Evolutionary conservation across 2,113 vertebrate genomes (phyloP), one percentile per base, ranked within the genome.

Genomic region (Arizona elegans): DNA sequence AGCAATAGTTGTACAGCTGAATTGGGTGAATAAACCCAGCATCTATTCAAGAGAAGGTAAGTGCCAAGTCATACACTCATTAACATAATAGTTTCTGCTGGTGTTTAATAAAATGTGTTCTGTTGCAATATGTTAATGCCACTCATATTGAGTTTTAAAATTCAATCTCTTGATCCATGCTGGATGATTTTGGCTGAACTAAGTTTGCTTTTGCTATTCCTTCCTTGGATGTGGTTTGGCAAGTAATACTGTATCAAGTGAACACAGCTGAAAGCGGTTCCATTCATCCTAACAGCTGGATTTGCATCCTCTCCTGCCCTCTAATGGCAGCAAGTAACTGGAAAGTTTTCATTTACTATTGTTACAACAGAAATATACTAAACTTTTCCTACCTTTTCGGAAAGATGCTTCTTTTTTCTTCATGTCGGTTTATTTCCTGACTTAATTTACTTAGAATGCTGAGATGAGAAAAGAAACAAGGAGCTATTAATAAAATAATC

Each of bases 391-490:
- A 99, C 98, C 97, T 98, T 94, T 97, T 98, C 5, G 94, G 85
- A 65, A 99, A 98, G 43, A 99, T 96, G 88, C 98, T 97, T 55
- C 96, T 97, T 87, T 95, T 98, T 92, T 98, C 98, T 94, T 99
- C 98, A 29, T 99, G 99, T 95, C 97, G 98, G 95, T 98, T 98
- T 96, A 99, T 99, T 58, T 99, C 98, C 94, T 96, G 97, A 95
- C 98, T 98, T 96, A 99, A 95, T 95, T 98, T 99, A 43, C 98
- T 98, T 94, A 99, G 95, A 87, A 99, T 96, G 93, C 99, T 99
- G 88, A 33, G 62, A 87, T 92, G 95, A 95, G 93, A 95, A 94
- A 91, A 95, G 89, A 38, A 21, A 59, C 11, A 53, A 5, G 12
- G 29, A 33, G n/a, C 8, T 43, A 81, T 81, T 81, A 43, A 81